Conservation (phyloP, 2,797 vertebrate species). For the Myotis findleyi region DNA sequence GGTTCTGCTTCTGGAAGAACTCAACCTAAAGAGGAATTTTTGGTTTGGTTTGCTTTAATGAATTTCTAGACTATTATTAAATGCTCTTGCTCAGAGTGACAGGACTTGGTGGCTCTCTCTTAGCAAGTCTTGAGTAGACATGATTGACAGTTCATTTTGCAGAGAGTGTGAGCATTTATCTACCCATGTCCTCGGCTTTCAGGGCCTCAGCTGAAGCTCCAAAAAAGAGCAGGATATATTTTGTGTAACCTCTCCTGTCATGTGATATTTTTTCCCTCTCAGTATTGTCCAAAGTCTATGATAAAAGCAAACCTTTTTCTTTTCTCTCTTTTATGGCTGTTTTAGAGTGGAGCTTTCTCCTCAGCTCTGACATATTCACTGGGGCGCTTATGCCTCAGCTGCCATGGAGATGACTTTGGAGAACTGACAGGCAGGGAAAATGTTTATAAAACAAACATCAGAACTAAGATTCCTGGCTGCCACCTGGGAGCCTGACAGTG, state of each 20-base stretch:
- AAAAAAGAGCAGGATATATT: conserved; percentile 24
- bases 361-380: conserved; percentile 44
- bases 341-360: conserved; percentile 33
- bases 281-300: background rate
- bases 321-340: conserved; percentile 18
- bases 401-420: conserved; percentile 54
- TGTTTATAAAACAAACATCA: conserved; percentile 78
- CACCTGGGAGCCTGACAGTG: background rate
- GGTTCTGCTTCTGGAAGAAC: background rate
- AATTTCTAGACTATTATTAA: conserved; percentile 28
- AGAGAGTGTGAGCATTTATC: background rate
- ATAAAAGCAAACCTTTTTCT: conserved; percentile 50
- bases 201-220: background rate
- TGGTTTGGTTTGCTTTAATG: background rate
- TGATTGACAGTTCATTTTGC: background rate
- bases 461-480: conserved; percentile 68
- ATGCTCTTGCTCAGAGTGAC: background rate
- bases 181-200: background rate
- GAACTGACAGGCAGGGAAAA: conserved; percentile 63
- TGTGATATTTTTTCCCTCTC: background rate
- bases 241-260: conserved; percentile 3
- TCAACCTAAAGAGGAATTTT: background rate
- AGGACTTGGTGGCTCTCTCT: background rate
- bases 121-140: background rate
- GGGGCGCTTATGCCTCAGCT: conserved; percentile 5